phyloP scores from a whole-genome alignment of 2,113 vertebrate genomes.

The Xiphorhynchus elegans region DNA sequence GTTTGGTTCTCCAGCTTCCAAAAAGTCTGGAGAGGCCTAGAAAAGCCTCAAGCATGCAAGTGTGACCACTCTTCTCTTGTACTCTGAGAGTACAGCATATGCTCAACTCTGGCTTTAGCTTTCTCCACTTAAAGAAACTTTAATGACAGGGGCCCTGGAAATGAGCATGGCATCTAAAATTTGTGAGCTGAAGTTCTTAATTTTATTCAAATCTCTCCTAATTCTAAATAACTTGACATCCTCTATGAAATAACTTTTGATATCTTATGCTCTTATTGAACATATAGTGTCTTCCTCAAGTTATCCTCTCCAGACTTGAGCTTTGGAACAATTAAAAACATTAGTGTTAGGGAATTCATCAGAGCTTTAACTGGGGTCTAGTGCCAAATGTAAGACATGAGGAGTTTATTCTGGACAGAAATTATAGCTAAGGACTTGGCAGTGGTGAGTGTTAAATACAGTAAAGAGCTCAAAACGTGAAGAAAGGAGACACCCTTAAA shows the following conservation, averaged over 20 bases:
- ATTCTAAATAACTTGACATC: neutral
- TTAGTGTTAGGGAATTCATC: neutral
- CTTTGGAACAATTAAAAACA: neutral
- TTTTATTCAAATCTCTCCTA: neutral
- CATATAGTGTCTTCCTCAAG: neutral
- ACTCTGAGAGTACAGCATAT: neutral
- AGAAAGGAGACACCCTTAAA: neutral
- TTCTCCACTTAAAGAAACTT: neutral
- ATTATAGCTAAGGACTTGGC: neutral
- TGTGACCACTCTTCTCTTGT: neutral
- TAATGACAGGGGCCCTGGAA: neutral
- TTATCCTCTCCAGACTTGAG: neutral
- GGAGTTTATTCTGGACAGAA: neutral
- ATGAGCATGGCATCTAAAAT: neutral
- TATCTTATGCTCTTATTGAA: neutral
- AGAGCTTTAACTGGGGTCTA: neutral
- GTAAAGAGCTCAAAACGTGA: neutral
- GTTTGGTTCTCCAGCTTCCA: neutral
- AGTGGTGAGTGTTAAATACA: neutral
- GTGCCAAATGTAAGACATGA: neutral
- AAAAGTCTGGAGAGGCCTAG: neutral
- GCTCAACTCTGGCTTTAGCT: neutral
- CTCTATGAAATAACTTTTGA: neutral
- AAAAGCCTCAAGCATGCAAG: neutral
- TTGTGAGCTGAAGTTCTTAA: neutral